Conservation (phyloP, 2,888 invertebrate species). For the Netelia melanura region DNA sequence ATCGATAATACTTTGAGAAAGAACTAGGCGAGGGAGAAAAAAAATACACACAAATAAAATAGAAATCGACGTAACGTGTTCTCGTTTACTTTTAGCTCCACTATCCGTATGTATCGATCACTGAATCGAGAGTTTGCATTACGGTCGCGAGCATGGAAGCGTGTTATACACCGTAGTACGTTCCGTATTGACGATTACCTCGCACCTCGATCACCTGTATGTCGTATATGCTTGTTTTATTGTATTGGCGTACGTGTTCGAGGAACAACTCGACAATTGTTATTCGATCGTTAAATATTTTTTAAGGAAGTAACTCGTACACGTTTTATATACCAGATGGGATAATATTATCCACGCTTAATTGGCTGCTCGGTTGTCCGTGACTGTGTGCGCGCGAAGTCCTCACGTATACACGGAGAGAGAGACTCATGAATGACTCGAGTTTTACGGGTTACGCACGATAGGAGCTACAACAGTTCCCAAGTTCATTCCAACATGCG, state of each 20-base stretch:
- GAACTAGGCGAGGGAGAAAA: neutral
- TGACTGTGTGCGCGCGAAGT: conserved; percentile 35
- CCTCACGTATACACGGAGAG: neutral
- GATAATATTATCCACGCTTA: conserved; percentile 61
- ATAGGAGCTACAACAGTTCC: conserved; percentile 15
- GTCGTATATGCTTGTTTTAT: neutral
- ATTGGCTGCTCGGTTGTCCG: conserved; percentile 64
- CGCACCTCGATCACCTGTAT: conserved; percentile 24
- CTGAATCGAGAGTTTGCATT: conserved; percentile 33
- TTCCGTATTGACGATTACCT: conserved; percentile 32
- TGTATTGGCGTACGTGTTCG: conserved; percentile 1
- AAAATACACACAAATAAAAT: neutral
- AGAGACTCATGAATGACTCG: conserved; percentile 50
- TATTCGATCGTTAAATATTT: conserved; percentile 64
- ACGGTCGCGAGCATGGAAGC: conserved; percentile 20
- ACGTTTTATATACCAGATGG: conserved; percentile 47
- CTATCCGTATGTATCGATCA: conserved; percentile 46
- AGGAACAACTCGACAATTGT: conserved; percentile 44
- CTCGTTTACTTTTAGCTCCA: conserved; percentile 47
- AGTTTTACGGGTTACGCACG: neutral
- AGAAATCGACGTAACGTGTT: conserved; percentile 8
- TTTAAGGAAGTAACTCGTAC: conserved; percentile 40
- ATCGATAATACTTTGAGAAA: neutral
- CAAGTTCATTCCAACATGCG: conserved; percentile 9
- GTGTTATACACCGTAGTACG: conserved; percentile 10